Conservation (phyloP, 2,797 vertebrate species). For the Aeoliscus strigatus region DNA sequence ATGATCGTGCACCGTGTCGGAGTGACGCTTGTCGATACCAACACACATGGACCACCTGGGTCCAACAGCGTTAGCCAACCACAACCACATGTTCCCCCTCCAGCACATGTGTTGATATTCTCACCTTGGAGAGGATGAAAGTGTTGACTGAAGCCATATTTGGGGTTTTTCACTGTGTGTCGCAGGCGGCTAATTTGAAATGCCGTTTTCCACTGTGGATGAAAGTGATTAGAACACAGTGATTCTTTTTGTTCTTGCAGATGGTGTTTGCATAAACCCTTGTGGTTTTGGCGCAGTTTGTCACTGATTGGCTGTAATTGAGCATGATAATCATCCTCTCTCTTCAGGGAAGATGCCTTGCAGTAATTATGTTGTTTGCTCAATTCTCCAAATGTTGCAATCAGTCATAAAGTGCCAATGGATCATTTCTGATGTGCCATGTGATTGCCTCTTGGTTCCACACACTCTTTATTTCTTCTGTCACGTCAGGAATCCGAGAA, state of each 20-base stretch:
- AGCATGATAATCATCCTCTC: conserved; percentile 41
- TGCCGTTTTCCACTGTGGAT: conserved; percentile 46
- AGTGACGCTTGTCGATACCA: conserved; percentile 27
- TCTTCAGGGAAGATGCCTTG: conserved; percentile 24
- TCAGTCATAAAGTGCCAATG: conserved; percentile 49
- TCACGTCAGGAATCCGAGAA: no score
- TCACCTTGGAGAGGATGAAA: conserved; percentile 28
- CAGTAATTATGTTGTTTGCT: conserved; percentile 47
- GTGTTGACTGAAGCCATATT: conserved; percentile 11
- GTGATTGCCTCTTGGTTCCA: neutral
- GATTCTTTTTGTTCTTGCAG: conserved; percentile 42
- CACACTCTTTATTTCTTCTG: conserved; percentile 22
- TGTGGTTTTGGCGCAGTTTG: conserved; percentile 45
- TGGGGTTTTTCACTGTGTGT: conserved; percentile 39
- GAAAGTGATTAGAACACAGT: conserved; percentile 35
- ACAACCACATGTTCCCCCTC: conserved; percentile 5
- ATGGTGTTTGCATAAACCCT: conserved; percentile 43
- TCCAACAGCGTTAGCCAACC: conserved; percentile 30
- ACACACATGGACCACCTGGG: conserved; percentile 34
- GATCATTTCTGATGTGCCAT: conserved; percentile 34
- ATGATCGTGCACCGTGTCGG: conserved; percentile 9
- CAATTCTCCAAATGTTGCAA: conserved; percentile 55
- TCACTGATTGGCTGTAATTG: conserved; percentile 61
- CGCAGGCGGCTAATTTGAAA: conserved; percentile 22
- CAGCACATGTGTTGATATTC: conserved; percentile 13